Evolutionary conservation across 2,113 vertebrate genomes (phyloP).

Genomic region (Cricetomys ansorgei): DNA sequence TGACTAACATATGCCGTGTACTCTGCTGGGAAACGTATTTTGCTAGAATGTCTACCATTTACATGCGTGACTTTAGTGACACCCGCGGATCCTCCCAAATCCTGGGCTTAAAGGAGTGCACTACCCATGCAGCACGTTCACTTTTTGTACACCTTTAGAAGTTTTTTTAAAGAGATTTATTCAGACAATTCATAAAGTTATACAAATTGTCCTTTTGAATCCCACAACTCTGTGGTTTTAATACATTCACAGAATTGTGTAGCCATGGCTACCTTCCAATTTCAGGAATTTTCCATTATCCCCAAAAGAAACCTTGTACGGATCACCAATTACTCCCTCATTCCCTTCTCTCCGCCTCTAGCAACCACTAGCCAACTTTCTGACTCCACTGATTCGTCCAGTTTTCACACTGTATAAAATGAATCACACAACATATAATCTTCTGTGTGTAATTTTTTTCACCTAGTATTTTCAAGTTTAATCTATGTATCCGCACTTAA

Average conservation of each 20-base stretch:
- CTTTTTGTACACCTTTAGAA: not conserved
- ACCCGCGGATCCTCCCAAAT: not conserved
- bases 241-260: not conserved
- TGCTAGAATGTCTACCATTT: not conserved
- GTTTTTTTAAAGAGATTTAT: not conserved
- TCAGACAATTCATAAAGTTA: not conserved
- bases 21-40: not conserved
- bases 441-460: constrained; percentile 10
- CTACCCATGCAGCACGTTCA: not conserved
- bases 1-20: not conserved
- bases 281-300: not conserved
- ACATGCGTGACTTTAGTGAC: not conserved
- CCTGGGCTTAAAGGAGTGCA: not conserved
- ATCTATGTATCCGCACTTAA: not conserved
- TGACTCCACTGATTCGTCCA: not conserved
- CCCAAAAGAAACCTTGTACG: not conserved
- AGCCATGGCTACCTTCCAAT: not conserved
- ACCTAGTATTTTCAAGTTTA: not conserved
- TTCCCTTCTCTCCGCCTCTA: not conserved
- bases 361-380: not conserved
- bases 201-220: not conserved
- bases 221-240: not conserved
- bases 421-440: not conserved
- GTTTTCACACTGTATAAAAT: not conserved
- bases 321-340: not conserved